Base-by-base conservation (phyloP, 2,888 invertebrate genomes). In the Stenchaetothrips biformis region DNA sequence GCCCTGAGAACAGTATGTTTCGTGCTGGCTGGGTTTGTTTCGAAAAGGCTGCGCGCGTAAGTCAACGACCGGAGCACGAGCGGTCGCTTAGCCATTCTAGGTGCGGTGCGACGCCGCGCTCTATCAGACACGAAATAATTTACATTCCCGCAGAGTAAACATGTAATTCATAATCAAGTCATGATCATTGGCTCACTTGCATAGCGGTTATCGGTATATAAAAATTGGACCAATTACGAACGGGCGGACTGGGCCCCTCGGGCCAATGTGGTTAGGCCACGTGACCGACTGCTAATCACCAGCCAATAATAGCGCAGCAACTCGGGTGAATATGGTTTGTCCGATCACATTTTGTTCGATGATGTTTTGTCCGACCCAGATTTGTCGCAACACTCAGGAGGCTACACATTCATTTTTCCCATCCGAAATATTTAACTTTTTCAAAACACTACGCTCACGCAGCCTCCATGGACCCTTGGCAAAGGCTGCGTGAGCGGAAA, bases 161-260 rank as follows among this genome's bases (percentile, higher is more conserved):
- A 59, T 59, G 59, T 59, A 59, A 59, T 59, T 59, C 59, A 59
- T 2, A 59, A 59, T 59, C 59, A 59, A 59, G 59, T 59, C 59
- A 59, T 59, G 59, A 59, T 13, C 59, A 59, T 59, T 59, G 59
- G 59, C 59, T 59, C 59, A 13, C 59, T 18, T 6, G 59, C 59
- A 59, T 13, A 16, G 59, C 59, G 59, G 59, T 59, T 59, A 59
- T 59, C 59, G 59, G 59, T 59, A 13, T 59, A 59, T 59, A 59
- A 59, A 59, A 59, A 59, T 59, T 59, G 59, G 59, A 18, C 18
- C 59, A 59, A 59, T 59, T 59, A 59, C 59, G 59, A 13, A 59
- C 13, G 59, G 59, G 59, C 59, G 59, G 18, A 13, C 0, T 4
- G 37, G 37, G 37, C 37, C 37, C 37, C 37, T 37, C 37, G 37